Base-by-base conservation (phyloP, 1,140 invertebrate species). In the Melipona quadrifasciata region DNA sequence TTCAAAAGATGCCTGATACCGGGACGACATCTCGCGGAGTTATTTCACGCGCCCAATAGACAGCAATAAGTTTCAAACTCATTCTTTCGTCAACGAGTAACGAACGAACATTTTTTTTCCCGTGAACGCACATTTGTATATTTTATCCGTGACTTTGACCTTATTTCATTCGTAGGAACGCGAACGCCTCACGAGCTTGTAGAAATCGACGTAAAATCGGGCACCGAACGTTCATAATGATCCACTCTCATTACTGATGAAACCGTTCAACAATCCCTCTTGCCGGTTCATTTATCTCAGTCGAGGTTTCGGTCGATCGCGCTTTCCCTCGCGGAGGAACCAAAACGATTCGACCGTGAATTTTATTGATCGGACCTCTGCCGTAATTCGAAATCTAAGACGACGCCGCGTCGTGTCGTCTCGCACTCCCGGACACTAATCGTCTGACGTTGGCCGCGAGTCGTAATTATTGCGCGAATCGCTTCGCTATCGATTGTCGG, bases 211-310 rank as follows among this genome's bases (percentile, higher is more conserved):
- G 3, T 16, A 16, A 21, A 72, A 11, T 51, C 17, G 1, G 17
- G 73, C 47, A 78, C 27, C 47, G 77, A 78, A 68, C 74, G 5
- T 5, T 47, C 24, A 2, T 24, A 14, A 71, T n/a, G 39, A 51
- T 0, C 68, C 68, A 71, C 70, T 72, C 11, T n/a, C 47, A 51
- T 72, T 27, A 64, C 81, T 80, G 85, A 87, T 71, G 64, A 88
- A 85, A 31, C 39, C 55, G 31, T 71, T 65, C 53, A 10, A 53
- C 61, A 21, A 72, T 88, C 47, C 65, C 51, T 64, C 55, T 80
- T 68, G 58, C 11, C 4, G 5, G 27, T 74, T 74, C 57, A 34
- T 47, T 47, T 61, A 64, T 53, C 53, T 55, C 24, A 2, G 1
- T 4, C 17, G 80, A 17, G 39, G 12, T 34, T 21, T 61, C 19